Percentiles rank a stretch among this genome's conserved stretches.
Conservation (phyloP, 2,888 invertebrate genomes). For the Tenodera sinensis region DNA sequence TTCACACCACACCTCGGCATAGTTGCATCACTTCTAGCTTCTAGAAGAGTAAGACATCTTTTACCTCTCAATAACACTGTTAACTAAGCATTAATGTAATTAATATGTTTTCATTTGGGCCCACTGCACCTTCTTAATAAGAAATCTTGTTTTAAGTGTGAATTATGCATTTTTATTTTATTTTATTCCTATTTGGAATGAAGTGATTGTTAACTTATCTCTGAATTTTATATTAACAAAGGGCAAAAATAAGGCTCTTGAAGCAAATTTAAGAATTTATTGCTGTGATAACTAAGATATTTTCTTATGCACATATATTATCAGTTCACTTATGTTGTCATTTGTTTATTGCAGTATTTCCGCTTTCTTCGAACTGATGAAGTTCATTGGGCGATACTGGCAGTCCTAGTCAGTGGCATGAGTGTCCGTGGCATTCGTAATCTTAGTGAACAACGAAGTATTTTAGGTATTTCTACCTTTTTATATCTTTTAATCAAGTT, state of each 20-base stretch:
- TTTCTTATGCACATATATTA: neutral
- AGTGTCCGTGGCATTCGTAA: slow-evolving; percentile 51
- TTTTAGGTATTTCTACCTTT: slow-evolving; percentile 43
- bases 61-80: slow-evolving; percentile 31
- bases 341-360: slow-evolving; percentile 40
- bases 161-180: no score
- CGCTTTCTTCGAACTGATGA: slow-evolving; percentile 43
- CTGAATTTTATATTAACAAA: no score
- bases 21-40: slow-evolving; percentile 62
- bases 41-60: slow-evolving; percentile 51
- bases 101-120: no score
- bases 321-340: neutral
- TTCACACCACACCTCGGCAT: slow-evolving; percentile 76
- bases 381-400: slow-evolving; percentile 46
- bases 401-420: slow-evolving; percentile 54
- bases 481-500: neutral
- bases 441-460: slow-evolving; percentile 49
- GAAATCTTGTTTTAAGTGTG: no score
- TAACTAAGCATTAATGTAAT: neutral
- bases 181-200: no score
- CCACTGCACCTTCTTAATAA: no score
- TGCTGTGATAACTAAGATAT: neutral
- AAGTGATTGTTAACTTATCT: no score
- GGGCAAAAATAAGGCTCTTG: no score
- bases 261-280: neutral